Evolutionary conservation across 1,140 invertebrate genomes (phyloP), one percentile per base, ranked within the genome.

Genomic region (Apolygus lucorum): DNA sequence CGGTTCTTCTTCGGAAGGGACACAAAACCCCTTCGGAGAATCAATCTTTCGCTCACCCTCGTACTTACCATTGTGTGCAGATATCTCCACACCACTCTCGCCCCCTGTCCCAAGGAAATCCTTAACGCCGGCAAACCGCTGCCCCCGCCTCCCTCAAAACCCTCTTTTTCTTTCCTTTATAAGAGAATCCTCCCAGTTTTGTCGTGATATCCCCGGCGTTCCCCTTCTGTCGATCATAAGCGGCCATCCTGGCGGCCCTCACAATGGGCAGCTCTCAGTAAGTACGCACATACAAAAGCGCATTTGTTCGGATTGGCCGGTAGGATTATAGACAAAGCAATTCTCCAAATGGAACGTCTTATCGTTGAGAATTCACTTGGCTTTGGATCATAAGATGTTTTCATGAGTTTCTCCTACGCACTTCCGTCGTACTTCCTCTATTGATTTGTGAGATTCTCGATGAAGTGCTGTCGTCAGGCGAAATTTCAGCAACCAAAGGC

Each of bases 261-360:
- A 59, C 54, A 59, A 59, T 59, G 22, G 54, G 4, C 54, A 24
- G 27, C 34, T 34, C 64, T 29, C 64, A n/a, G n/a, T 42, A 2
- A 21, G 64, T 21, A 67, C 28, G 22, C 64, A 21, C 28, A 64
- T 21, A 64, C 26, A 64, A 26, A 64, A 27, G 28, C 28, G 27
- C 28, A 34, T 67, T 67, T n/a, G 64, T 67, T 11, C 64, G 29
- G 64, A 42, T 67, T 21, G 29, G 26, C 64, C 64, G n/a, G n/a
- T n/a, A n/a, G n/a, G n/a, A n/a, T n/a, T n/a, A n/a, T n/a, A n/a
- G n/a, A n/a, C n/a, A n/a, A n/a, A n/a, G n/a, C n/a, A n/a, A n/a
- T n/a, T n/a, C n/a, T n/a, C n/a, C n/a, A n/a, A n/a, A n/a, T n/a
- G n/a, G n/a, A n/a, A n/a, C n/a, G n/a, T n/a, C n/a, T n/a, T n/a